phyloP scores from a whole-genome alignment of 2,797 vertebrate genomes.

The Pelodytes ibericus region DNA sequence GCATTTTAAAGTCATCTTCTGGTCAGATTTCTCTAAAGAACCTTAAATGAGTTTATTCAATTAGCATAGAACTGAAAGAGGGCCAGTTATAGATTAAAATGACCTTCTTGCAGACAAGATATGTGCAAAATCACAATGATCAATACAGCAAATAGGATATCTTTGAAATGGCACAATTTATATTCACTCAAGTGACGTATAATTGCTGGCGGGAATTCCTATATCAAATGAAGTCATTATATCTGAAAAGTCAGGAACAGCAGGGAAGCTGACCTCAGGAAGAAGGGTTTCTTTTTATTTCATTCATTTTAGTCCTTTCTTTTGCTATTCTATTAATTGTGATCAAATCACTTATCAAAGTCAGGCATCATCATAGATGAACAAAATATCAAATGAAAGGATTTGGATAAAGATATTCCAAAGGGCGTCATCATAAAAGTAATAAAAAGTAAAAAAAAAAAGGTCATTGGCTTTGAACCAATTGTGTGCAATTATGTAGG shows the following conservation, averaged over 20 bases:
- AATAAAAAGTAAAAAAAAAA: too few relatives aligned
- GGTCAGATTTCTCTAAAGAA: slow-evolving; percentile 10
- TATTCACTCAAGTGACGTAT: slow-evolving; percentile 15
- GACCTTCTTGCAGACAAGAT: slow-evolving; percentile 20
- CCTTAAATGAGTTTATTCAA: slow-evolving; percentile 27
- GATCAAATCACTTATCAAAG: slow-evolving; percentile 22
- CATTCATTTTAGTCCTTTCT: slow-evolving; percentile 3
- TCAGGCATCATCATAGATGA: background rate
- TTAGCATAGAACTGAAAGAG: slow-evolving; percentile 22
- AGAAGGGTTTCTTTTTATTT: background rate
- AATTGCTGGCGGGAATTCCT: slow-evolving; percentile 33
- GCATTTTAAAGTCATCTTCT: background rate
- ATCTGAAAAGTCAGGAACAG: slow-evolving; percentile 6
- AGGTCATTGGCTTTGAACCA: too few relatives aligned
- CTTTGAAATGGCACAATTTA: slow-evolving; percentile 30
- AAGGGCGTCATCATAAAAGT: background rate
- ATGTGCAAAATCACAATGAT: slow-evolving; percentile 29
- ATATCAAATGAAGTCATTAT: slow-evolving; percentile 25
- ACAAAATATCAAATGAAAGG: background rate
- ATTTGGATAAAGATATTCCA: background rate
- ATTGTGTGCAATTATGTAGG: too few relatives aligned
- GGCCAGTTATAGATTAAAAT: slow-evolving; percentile 31
- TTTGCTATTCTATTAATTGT: background rate
- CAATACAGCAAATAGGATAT: slow-evolving; percentile 32
- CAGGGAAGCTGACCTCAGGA: slow-evolving; percentile 4